Percentiles rank a stretch among this genome's conserved stretches.
Conservation (phyloP, 2,888 invertebrate species). For the Cerceris rybyensis region DNA sequence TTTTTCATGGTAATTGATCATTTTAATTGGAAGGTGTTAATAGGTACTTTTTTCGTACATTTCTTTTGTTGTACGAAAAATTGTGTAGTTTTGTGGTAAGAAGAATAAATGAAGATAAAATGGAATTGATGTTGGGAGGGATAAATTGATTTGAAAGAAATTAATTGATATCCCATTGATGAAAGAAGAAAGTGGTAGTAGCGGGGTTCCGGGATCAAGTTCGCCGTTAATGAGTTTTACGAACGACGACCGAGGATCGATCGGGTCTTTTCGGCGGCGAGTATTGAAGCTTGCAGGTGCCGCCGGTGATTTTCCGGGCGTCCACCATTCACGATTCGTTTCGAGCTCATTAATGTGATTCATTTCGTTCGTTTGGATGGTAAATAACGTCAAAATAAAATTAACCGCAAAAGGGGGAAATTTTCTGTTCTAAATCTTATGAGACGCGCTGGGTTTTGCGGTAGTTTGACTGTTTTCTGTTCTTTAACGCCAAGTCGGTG, state of each 20-base stretch:
- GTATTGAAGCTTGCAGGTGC: constrained; percentile 64
- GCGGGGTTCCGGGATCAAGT: constrained; percentile 25
- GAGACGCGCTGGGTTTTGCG: neutral
- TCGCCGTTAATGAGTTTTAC: constrained; percentile 62
- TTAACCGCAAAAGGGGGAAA: neutral
- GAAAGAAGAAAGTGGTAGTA: neutral
- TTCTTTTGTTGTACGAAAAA: too few species aligned
- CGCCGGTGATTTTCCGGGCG: constrained; percentile 61
- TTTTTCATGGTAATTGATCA: too few species aligned
- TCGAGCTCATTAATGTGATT: neutral
- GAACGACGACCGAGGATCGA: constrained; percentile 74
- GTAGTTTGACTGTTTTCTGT: neutral
- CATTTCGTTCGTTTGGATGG: neutral
- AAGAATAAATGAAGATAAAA: too few species aligned
- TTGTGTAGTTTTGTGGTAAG: too few species aligned
- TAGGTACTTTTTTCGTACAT: too few species aligned
- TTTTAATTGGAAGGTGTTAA: too few species aligned
- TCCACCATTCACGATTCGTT: constrained; percentile 1
- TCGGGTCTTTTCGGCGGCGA: constrained; percentile 67
- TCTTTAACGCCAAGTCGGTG: neutral
- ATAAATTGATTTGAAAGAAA: too few species aligned
- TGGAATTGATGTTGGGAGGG: too few species aligned
- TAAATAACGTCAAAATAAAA: neutral
- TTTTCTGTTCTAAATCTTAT: neutral
- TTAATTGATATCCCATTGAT: too few species aligned